Evolutionary conservation across 2,797 vertebrate genomes (phyloP), one percentile per base, ranked within the genome.

Genomic region (Aplochiton taeniatus): DNA sequence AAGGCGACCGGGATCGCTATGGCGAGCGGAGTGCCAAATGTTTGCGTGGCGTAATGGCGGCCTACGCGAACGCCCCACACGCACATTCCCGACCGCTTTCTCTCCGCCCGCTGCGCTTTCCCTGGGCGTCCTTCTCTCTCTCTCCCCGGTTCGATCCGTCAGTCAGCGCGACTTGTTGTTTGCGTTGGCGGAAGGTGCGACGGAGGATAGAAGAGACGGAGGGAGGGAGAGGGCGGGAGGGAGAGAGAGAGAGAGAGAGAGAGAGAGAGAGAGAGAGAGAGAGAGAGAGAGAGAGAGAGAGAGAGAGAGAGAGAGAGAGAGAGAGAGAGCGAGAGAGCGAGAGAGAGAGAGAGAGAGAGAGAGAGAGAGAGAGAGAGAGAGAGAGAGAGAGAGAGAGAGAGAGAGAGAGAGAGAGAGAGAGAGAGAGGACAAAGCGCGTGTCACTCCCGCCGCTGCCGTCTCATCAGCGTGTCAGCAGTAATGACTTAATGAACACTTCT

Each of bases 401-500:
- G 14, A 1, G 41, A 17, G 17, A 45, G 80, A 77, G 69, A 76
- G 79, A 74, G 70, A 70, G 81, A 50, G 69, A 83, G 83, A 76
- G 81, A 87, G 74, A n/a, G 83, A 90, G 87, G 90, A 93, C 91
- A 92, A 93, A 90, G 90, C 83, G 77, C 4, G 73, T 87, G 86
- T 93, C 88, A 89, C 74, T 88, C 81, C 66, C 59, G 78, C 75
- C 79, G 85, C 83, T 84, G 79, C 83, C 81, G 73, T 88, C 88
- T 91, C 83, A 86, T 88, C 77, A 85, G 85, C 61, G 83, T 87
- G 89, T 91, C 91, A 91, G 86, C 80, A 66, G 87, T 93, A 93
- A 93, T 92, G 90, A 93, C 92, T 93, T 93, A 93, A 93, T 93
- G 92, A 93, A 91, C 87, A 91, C 91, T 93, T 92, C 90, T 92